A percentile compares a stretch with the other conserved stretches of the same genome.
These are phyloP conservation scores for Tolypeutes matacus DNA, from an alignment of 2,797 vertebrate species.

Conservation along the genomic window DNA sequence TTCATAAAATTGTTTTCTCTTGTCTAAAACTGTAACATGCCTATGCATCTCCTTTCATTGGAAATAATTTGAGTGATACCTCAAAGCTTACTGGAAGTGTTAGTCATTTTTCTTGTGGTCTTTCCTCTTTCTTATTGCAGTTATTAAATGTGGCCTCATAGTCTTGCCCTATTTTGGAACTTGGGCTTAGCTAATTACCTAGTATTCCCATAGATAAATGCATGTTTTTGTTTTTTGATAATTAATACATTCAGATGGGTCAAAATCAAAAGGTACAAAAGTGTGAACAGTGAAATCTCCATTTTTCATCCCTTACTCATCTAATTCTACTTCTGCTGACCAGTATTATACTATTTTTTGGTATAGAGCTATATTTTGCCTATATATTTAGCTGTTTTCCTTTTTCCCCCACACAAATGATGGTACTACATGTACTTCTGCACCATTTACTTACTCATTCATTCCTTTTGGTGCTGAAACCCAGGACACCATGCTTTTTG, in stretches of 20 bases:
- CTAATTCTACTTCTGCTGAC: not conserved
- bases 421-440: not conserved
- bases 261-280: conserved; percentile 19
- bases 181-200: conserved; percentile 47
- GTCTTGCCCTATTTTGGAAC: conserved; percentile 15
- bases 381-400: conserved; percentile 11
- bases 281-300: conserved; percentile 28
- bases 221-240: not conserved
- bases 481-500: not conserved
- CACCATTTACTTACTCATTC: not conserved
- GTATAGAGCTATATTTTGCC: not conserved
- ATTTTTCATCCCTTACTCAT: not conserved
- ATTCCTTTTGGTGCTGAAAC: too few relatives aligned
- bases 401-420: not conserved
- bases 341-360: not conserved
- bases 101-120: conserved; percentile 8
- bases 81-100: conserved; percentile 28
- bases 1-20: conserved; percentile 56
- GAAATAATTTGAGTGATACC: conserved; percentile 27
- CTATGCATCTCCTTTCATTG: conserved; percentile 19
- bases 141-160: conserved; percentile 19
- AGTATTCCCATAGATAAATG: not conserved
- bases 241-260: conserved; percentile 9
- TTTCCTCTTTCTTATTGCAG: not conserved
- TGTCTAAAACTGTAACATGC: not conserved